A percentile compares a stretch with the other conserved stretches of the same genome.
Conservation (phyloP, 2,888 invertebrate species). For the Aricia artaxerxes region DNA sequence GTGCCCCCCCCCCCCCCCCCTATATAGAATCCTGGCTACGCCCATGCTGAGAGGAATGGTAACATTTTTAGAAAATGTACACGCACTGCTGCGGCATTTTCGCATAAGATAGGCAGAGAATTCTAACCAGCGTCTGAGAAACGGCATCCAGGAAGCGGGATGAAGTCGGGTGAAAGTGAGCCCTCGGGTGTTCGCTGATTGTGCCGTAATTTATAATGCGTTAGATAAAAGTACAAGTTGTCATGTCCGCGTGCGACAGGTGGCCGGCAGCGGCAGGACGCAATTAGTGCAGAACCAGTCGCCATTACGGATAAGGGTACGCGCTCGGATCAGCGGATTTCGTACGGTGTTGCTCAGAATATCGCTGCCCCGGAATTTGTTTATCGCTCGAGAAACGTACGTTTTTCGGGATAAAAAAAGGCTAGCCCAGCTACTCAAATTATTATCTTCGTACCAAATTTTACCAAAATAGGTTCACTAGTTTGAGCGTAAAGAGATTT, state of each 20-base stretch:
- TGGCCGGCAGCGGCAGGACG: constrained; percentile 17
- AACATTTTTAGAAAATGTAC: no score
- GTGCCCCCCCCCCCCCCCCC: no score
- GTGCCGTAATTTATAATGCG: constrained; percentile 20
- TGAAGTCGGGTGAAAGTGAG: constrained; percentile 10
- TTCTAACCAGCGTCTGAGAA: not conserved
- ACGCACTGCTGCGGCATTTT: not conserved
- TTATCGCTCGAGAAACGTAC: no score
- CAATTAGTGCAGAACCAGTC: constrained; percentile 24
- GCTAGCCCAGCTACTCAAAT: no score
- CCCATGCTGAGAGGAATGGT: no score
- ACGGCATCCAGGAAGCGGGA: not conserved
- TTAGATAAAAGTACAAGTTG: constrained; percentile 19
- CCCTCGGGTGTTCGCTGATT: constrained; percentile 13
- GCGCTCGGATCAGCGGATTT: not conserved
- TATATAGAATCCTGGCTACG: no score
- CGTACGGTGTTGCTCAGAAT: no score
- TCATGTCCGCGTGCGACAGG: constrained; percentile 18
- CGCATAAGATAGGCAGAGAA: not conserved
- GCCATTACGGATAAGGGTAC: not conserved
- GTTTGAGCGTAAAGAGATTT: no score
- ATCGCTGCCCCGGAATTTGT: no score
- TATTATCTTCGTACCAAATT: no score
- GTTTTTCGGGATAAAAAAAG: no score
- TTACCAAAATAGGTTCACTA: no score